Base-by-base conservation (phyloP, 1,140 invertebrate species). In the Drosophila grimshawi region DNA sequence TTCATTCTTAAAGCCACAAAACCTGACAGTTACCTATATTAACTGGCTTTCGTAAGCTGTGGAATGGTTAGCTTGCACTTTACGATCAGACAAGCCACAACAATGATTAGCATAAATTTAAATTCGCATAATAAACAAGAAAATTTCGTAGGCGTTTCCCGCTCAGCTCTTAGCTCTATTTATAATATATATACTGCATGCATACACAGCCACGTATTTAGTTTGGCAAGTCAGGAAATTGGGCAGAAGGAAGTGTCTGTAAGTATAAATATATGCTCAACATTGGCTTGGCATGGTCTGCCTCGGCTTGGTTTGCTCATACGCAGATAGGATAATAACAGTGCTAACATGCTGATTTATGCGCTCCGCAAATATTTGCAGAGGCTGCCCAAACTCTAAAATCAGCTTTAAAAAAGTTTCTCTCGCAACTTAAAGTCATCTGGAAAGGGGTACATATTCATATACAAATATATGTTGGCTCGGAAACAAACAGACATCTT, bases 341-440 rank as follows among this genome's bases (percentile, higher is more conserved):
- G 68, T 67, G 79, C 72, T 75, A 80, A 82, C 76, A 80, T 78
- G 66, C 76, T 86, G 82, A 86, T 88, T 86, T 86, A 88, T 86
- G 83, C 71, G 68, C 29, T 72, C 64, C 59, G 46, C 72, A 85
- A 83, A 83, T 83, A 85, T 83, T 83, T 83, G 63, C 52, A 82
- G 59, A 61, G 64, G 49, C 55, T 67, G 11, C 49, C 51, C 57
- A 35, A 55, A 43, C 57, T 52, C 51, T 46, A 62, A 70, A 64
- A 11, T 39, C 32, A 43, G 43, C 66, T 63, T 60, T 66, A 55
- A 55, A 52, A 73, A 45, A 33, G 59, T 60, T 46, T 7, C 19
- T 41, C 5, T 2, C 7, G 5, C 8, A 67, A 46, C 53, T 66
- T 60, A 7, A 73, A 68, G 49, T 10, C 41, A n/a, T 19, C 32